Percentiles rank a stretch among this genome's conserved stretches.
Conservation (phyloP, 2,113 vertebrate species). For the Sapajus apella region DNA sequence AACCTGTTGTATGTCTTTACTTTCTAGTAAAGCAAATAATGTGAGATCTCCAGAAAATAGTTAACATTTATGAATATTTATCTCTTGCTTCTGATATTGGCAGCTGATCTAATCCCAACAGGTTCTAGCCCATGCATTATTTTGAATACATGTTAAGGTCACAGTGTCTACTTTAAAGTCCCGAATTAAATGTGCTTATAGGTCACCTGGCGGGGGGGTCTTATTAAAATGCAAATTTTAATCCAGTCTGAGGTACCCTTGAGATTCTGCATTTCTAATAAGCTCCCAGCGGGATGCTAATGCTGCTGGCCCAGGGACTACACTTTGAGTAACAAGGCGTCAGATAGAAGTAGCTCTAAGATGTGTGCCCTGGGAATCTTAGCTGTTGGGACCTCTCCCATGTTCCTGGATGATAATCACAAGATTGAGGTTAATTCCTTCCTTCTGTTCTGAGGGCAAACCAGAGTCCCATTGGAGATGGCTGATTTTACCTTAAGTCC, state of each 20-base stretch:
- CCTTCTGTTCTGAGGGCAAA: neutral
- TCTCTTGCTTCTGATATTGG: neutral
- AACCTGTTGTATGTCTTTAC: neutral
- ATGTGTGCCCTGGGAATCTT: neutral
- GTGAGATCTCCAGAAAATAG: neutral
- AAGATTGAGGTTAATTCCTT: neutral
- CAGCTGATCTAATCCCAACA: neutral
- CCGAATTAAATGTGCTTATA: neutral
- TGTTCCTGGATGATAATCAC: neutral
- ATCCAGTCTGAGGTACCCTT: neutral
- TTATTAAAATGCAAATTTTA: neutral
- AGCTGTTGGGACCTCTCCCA: neutral
- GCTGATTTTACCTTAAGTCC: neutral
- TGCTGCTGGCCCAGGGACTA: neutral
- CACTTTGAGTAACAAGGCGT: neutral
- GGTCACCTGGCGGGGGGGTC: neutral
- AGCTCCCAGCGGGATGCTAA: neutral
- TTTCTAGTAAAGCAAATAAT: neutral
- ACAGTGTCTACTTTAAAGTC: neutral
- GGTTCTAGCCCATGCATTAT: neutral
- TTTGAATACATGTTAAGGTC: constrained; percentile 12
- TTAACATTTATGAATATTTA: neutral
- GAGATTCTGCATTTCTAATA: neutral
- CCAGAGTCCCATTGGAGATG: neutral
- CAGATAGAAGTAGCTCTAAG: neutral